phyloP scores from a whole-genome alignment of 2,113 vertebrate genomes.

The Nycticebus coucang region DNA sequence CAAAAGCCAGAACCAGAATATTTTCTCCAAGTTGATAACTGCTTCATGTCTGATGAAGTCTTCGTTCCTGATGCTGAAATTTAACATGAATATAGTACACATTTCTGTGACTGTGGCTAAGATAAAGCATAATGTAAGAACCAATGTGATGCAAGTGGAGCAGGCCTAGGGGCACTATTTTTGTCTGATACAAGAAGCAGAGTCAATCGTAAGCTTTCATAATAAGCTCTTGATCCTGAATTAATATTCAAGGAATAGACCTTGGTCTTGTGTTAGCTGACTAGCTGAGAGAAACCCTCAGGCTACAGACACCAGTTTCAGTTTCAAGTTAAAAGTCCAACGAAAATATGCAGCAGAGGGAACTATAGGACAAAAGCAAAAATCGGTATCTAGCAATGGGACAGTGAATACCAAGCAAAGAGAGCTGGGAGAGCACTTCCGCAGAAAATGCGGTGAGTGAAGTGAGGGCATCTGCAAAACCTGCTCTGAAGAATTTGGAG shows the following conservation, averaged over 20 bases:
- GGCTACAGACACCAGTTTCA: not conserved
- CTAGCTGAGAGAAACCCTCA: not conserved
- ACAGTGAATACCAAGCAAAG: not conserved
- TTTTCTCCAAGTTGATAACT: not conserved
- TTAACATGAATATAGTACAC: not conserved
- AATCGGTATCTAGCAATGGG: not conserved
- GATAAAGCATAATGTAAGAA: not conserved
- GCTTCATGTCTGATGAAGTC: not conserved
- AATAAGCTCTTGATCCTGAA: not conserved
- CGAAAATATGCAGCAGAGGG: not conserved
- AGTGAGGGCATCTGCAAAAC: not conserved
- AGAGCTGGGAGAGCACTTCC: not conserved
- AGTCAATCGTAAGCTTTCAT: constrained; percentile 11
- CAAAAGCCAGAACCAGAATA: not conserved
- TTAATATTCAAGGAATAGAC: constrained; percentile 15
- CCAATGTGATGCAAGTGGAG: not conserved
- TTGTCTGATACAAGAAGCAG: not conserved
- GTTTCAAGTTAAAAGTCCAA: not conserved
- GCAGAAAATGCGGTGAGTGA: not conserved
- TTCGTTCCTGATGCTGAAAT: not conserved
- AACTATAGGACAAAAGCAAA: not conserved
- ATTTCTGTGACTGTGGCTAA: not conserved
- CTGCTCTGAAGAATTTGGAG: not conserved
- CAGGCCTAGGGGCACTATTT: not conserved
- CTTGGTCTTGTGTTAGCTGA: not conserved